Conservation (phyloP, 2,797 vertebrate genomes). For the Sebastes umbrosus region DNA sequence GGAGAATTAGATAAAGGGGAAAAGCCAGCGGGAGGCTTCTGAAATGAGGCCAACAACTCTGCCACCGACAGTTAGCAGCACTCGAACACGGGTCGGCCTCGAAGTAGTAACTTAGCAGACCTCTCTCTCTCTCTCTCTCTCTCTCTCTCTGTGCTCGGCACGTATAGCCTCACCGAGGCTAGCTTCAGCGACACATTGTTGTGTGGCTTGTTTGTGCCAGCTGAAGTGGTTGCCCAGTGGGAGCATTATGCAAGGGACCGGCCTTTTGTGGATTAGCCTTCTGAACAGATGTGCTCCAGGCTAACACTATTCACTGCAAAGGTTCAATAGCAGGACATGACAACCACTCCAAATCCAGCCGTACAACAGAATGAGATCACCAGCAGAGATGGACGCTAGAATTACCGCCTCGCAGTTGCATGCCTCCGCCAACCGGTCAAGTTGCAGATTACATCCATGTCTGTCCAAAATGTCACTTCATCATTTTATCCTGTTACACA, state of each 20-base stretch:
- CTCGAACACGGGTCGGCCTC: background rate
- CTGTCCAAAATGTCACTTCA: background rate
- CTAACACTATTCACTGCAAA: slow-evolving; percentile 44
- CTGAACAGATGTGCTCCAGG: slow-evolving; percentile 65
- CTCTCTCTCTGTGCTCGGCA: slow-evolving; percentile 5
- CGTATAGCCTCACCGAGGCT: background rate
- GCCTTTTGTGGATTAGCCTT: slow-evolving; percentile 63
- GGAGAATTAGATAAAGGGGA: slow-evolving; percentile 10
- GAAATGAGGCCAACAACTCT: slow-evolving; percentile 38
- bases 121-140: background rate
- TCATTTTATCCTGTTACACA: too few relatives aligned
- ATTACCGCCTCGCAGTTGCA: background rate
- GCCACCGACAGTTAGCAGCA: slow-evolving; percentile 7
- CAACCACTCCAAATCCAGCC: slow-evolving; percentile 25
- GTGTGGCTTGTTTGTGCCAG: slow-evolving; percentile 34
- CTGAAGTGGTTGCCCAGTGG: slow-evolving; percentile 40
- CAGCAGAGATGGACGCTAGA: background rate
- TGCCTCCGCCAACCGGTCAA: rapidly evolving
- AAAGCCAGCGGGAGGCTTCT: slow-evolving; percentile 7
- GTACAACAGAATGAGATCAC: slow-evolving; percentile 48
- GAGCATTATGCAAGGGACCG: slow-evolving; percentile 41
- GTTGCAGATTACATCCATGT: background rate
- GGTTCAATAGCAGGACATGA: slow-evolving; percentile 45
- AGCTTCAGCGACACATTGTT: slow-evolving; percentile 28
- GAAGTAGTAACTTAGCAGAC: slow-evolving; percentile 15